These are phyloP conservation scores for Syngnathus typhle DNA, from an alignment of 2,113 vertebrate species.

Conservation along the genomic window DNA sequence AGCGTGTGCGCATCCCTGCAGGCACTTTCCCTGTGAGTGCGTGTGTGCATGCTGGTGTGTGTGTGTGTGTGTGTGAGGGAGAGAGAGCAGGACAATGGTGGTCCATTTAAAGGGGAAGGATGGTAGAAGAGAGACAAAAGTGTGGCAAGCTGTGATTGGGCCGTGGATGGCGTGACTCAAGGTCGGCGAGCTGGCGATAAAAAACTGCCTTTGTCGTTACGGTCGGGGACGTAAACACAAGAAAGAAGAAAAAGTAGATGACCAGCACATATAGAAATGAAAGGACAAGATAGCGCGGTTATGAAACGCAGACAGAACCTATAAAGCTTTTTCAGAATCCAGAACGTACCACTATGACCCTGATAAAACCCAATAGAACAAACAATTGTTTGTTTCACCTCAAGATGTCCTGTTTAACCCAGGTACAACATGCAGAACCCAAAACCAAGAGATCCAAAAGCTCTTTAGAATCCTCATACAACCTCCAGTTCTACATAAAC, in stretches of 20 bases:
- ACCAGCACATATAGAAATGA: not conserved
- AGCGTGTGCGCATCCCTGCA: slow-evolving; percentile 38
- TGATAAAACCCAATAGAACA: no score
- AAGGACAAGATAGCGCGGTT: not conserved
- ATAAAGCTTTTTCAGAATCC: not conserved
- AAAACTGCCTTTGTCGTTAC: not conserved
- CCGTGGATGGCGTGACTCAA: not conserved
- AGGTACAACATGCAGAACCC: no score
- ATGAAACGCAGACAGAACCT: not conserved
- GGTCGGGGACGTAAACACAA: not conserved
- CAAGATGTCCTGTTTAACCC: no score
- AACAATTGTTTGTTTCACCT: no score
- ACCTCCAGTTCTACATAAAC: not conserved
- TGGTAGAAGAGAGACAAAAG: not conserved
- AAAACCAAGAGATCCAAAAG: no score
- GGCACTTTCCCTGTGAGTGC: slow-evolving; percentile 18
- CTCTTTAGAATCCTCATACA: no score
- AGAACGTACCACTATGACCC: not conserved
- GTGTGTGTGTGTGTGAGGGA: not conserved
- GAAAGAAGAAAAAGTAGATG: not conserved
- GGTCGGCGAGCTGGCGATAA: not conserved
- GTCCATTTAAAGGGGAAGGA: slow-evolving; percentile 17
- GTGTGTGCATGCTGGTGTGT: not conserved
- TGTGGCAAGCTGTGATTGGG: not conserved
- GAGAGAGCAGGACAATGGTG: slow-evolving; percentile 8